These are phyloP conservation scores for Drosophila nr. fundita DNA, from an alignment of 2,888 invertebrate genomes.

Conservation along the genomic window DNA sequence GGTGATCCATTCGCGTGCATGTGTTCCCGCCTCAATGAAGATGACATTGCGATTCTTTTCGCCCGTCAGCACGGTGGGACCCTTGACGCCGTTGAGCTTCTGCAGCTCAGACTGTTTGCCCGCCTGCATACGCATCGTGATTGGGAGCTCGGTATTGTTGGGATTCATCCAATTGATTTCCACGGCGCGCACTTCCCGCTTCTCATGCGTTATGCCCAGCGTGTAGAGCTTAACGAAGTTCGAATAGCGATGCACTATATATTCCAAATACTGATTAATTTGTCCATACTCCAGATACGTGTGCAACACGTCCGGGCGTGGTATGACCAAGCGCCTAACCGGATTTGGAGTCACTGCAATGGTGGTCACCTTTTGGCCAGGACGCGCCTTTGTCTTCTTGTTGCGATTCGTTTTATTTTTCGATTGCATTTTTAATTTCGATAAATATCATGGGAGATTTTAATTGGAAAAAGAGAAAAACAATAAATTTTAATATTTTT, in stretches of 20 bases:
- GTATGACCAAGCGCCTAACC: conserved; percentile 56
- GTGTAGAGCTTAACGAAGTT: conserved; percentile 77
- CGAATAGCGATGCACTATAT: conserved; percentile 72
- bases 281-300: conserved; percentile 80
- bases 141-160: conserved; percentile 56
- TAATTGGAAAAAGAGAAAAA: neutral
- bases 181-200: conserved; percentile 77
- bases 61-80: conserved; percentile 33
- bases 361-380: conserved; percentile 6
- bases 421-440: conserved; percentile 37
- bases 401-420: conserved; percentile 50
- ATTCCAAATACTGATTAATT: conserved; percentile 83
- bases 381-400: conserved; percentile 43
- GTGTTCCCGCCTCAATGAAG: conserved; percentile 85
- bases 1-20: conserved; percentile 90
- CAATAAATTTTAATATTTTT: conserved; percentile 29
- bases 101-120: conserved; percentile 24
- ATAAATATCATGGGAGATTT: neutral
- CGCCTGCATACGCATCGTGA: conserved; percentile 45
- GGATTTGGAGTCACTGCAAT: conserved; percentile 3
- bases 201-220: conserved; percentile 82
- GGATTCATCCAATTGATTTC: conserved; percentile 82
- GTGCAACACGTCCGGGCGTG: conserved; percentile 79
- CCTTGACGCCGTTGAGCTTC: conserved; percentile 8
- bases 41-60: conserved; percentile 73